Evolutionary conservation across 2,797 vertebrate genomes (phyloP).

Genomic region (Prunella strophiata): DNA sequence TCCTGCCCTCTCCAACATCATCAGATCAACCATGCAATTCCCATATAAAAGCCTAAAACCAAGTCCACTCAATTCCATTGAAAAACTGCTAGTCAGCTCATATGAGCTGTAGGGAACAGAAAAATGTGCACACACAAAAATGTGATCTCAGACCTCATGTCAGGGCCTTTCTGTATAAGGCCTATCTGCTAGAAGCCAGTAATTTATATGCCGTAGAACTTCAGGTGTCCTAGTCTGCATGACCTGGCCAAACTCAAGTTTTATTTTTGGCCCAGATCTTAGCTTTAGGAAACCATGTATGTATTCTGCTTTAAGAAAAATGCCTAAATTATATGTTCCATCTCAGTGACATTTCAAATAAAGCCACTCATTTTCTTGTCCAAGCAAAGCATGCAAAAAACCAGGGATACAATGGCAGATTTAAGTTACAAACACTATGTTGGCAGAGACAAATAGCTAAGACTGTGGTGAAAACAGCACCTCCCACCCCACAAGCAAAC

Average conservation of each 20-base stretch:
- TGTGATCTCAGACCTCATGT: neutral
- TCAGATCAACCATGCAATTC: neutral
- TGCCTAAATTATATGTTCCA: neutral
- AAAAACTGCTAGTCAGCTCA: neutral
- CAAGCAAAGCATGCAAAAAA: neutral
- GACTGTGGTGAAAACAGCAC: neutral
- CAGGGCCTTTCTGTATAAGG: neutral
- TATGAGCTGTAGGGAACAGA: neutral
- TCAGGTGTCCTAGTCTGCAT: neutral
- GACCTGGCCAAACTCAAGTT: neutral
- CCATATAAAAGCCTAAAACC: neutral
- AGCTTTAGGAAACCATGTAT: conserved; percentile 4
- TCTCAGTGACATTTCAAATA: neutral
- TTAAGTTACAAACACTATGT: neutral
- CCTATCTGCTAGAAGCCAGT: neutral
- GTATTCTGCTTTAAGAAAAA: conserved; percentile 23
- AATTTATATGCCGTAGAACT: neutral
- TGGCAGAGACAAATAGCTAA: neutral
- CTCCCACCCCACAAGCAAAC: neutral
- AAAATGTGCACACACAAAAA: neutral
- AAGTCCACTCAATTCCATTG: neutral
- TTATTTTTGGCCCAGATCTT: conserved; percentile 36
- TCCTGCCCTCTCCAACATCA: neutral
- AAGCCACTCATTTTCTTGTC: neutral
- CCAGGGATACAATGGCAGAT: neutral